phyloP scores from a whole-genome alignment of 2,888 invertebrate genomes.

The Sclerodermus sp. region DNA sequence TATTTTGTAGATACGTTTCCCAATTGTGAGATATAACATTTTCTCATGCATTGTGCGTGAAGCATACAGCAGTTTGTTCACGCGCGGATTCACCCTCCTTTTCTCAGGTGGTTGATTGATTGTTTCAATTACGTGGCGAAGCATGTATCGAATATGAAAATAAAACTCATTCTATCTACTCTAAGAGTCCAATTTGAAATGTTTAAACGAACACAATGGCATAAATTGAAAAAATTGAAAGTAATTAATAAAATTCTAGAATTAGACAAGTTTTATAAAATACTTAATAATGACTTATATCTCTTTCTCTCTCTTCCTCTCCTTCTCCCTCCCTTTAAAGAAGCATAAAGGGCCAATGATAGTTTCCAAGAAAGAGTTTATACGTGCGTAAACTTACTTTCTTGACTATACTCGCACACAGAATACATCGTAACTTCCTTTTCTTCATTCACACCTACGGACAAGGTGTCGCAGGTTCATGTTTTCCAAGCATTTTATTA shows the following conservation, averaged over 20 bases:
- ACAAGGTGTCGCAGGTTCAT: constrained; percentile 21
- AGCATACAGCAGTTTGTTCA: too few relatives aligned
- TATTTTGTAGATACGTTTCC: too few relatives aligned
- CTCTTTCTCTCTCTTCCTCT: too few relatives aligned
- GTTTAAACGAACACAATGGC: too few relatives aligned
- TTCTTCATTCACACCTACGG: constrained; percentile 29
- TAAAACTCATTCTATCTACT: constrained; percentile 25
- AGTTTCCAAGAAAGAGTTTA: constrained; percentile 24
- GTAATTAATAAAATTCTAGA: background rate
- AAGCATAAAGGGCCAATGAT: constrained; percentile 7
- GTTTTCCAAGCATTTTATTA: constrained; percentile 25
- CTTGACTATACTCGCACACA: constrained; percentile 5
- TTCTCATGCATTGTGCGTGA: too few relatives aligned
- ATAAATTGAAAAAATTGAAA: too few relatives aligned
- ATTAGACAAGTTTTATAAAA: too few relatives aligned
- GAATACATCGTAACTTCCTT: constrained; percentile 34
- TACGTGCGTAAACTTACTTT: constrained; percentile 8
- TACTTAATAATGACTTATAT: too few relatives aligned
- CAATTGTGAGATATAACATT: too few relatives aligned
- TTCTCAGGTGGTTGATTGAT: constrained; percentile 46
- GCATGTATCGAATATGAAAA: constrained; percentile 33
- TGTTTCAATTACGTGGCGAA: constrained; percentile 38
- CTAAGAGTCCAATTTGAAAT: constrained; percentile 15
- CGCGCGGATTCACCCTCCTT: constrained; percentile 16
- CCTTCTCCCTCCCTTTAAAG: too few relatives aligned